These are phyloP conservation scores for Phlogophora meticulosa DNA, from an alignment of 2,888 invertebrate genomes.

Conservation along the genomic window DNA sequence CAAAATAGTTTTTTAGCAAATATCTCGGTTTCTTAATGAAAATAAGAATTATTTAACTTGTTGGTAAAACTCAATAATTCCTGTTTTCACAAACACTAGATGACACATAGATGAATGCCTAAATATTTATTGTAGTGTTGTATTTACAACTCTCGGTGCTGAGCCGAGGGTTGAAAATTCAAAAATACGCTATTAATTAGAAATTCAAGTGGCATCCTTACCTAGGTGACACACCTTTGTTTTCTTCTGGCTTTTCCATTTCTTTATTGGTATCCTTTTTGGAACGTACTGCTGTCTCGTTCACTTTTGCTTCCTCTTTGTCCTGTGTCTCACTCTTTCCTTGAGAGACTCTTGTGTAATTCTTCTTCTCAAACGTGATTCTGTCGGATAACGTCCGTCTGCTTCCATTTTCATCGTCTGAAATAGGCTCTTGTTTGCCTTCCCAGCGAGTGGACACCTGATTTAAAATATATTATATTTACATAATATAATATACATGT, in stretches of 20 bases:
- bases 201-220: no score
- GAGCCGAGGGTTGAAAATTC: no score
- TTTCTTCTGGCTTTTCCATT: conserved; percentile 9
- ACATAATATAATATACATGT: not conserved
- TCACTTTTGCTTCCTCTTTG: not conserved
- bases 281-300: not conserved
- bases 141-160: no score
- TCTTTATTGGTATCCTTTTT: not conserved
- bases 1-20: no score
- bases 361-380: conserved; percentile 66
- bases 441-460: conserved; percentile 72
- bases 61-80: no score
- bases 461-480: conserved; percentile 27
- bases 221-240: conserved; percentile 9
- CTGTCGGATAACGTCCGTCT: conserved; percentile 57
- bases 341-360: conserved; percentile 66
- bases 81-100: no score
- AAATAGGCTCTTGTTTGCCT: conserved; percentile 79
- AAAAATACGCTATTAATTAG: no score
- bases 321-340: conserved; percentile 77
- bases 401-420: conserved; percentile 76
- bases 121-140: no score
- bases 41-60: no score
- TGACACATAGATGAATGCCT: no score
- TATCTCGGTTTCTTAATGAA: no score